phyloP scores from a whole-genome alignment of 2,888 invertebrate species.

The Pachliopta kotzebuea region DNA sequence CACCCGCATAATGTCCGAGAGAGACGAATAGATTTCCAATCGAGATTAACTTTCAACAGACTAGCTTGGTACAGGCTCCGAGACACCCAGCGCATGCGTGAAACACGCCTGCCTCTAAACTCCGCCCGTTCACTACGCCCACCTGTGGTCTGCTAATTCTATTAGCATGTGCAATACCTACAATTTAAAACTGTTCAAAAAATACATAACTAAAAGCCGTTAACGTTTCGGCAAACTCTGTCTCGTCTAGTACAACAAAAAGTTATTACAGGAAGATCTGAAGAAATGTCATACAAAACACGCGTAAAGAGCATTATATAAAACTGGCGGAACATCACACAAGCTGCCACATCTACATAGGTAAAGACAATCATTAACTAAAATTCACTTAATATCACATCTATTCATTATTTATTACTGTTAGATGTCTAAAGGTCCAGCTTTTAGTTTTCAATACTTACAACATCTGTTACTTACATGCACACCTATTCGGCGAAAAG shows the following conservation, averaged over 20 bases:
- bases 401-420: conserved; percentile 40
- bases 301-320: conserved; percentile 48
- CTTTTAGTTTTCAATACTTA: conserved; percentile 40
- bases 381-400: conserved; percentile 45
- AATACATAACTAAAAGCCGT: conserved; percentile 25
- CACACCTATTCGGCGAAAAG: conserved; percentile 34
- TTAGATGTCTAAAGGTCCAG: conserved; percentile 42
- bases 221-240: conserved; percentile 19
- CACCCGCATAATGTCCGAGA: conserved; percentile 52
- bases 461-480: conserved; percentile 43
- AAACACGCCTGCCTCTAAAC: conserved; percentile 61
- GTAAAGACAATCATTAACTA: conserved; percentile 58
- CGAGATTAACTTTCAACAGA: conserved; percentile 41
- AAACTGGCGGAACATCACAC: conserved; percentile 70
- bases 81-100: conserved; percentile 65
- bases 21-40: conserved; percentile 57
- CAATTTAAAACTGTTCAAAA: conserved; percentile 31
- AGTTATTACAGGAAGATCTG: conserved; percentile 33
- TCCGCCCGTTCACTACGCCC: conserved; percentile 72
- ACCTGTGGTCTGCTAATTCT: conserved; percentile 61
- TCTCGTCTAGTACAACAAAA: conserved; percentile 26
- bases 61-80: conserved; percentile 41
- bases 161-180: conserved; percentile 54
- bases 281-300: conserved; percentile 38
- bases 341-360: conserved; percentile 66